A percentile compares a stretch with the other conserved stretches of the same genome.
phyloP scores from a whole-genome alignment of 2,888 invertebrate species.

The Lagria hirta region DNA sequence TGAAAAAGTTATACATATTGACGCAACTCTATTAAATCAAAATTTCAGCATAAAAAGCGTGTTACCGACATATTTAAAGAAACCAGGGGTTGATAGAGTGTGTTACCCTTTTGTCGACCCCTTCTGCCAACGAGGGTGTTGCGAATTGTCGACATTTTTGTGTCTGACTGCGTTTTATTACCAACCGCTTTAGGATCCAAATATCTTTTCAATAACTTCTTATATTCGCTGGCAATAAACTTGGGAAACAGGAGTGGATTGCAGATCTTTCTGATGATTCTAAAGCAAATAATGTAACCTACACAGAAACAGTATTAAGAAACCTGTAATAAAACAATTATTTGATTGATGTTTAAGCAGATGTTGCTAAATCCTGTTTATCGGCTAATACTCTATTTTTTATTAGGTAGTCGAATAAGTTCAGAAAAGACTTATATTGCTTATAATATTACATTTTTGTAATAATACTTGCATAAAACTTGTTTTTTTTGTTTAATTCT shows the following conservation, averaged over 20 bases:
- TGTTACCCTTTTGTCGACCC: conserved; percentile 30
- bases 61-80: conserved; percentile 31
- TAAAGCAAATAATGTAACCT: too few species aligned
- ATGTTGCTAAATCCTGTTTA: too few species aligned
- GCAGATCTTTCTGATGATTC: too few species aligned
- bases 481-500: too few species aligned
- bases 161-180: conserved; percentile 49
- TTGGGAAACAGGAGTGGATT: conserved; percentile 8
- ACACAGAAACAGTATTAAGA: too few species aligned
- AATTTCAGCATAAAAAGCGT: conserved; percentile 32
- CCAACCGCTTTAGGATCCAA: conserved; percentile 33
- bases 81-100: conserved; percentile 30
- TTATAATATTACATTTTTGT: too few species aligned
- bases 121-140: conserved; percentile 35
- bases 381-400: too few species aligned
- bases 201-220: conserved; percentile 38
- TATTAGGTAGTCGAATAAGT: too few species aligned
- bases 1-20: conserved; percentile 18
- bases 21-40: conserved; percentile 25
- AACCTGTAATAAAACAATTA: too few species aligned
- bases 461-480: too few species aligned
- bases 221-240: conserved; percentile 15
- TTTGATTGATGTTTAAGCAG: too few species aligned
- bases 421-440: too few species aligned
- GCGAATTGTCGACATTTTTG: conserved; percentile 44